Evolutionary conservation across 2,113 vertebrate species (phyloP), one percentile per base, ranked within the genome.

Genomic region (Scatophagus argus): DNA sequence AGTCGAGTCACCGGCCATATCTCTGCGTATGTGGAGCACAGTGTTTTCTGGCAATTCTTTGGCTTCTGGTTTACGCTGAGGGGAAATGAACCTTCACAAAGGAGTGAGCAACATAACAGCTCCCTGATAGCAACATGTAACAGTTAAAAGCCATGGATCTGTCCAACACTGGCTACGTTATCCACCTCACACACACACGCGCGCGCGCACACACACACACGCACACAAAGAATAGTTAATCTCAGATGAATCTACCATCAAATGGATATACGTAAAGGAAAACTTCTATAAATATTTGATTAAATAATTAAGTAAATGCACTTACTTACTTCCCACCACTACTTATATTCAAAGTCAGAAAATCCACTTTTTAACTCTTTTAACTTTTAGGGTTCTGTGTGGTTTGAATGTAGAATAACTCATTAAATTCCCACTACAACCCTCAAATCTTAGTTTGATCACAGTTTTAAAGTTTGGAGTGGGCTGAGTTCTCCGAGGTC

Each of bases 341-440:
- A 11, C 12, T 39, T 19, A 11, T 2, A 29, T 29, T 60, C 21
- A 25, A 29, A 41, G 23, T 29, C 8, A 29, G 29, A 0, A 46
- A 6, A 44, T 29, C 2, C 1, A 41, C 1, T 34, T 34, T 34
- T 34, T 9, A 56, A 21, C 25, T 19, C 13, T 19, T n/a, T 16
- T n/a, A 8, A 16, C 10, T 14, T 31, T 29, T 19, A 1, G 23
- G 25, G 16, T 43, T 29, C 6, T 55, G 46, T 52, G 38, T 23
- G 39, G 27, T 56, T 8, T 19, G 31, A 81, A 66, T 80, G 27
- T 6, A 61, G 56, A 58, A 65, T 2, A 8, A 43, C 68, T 80
- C 65, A 78, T 80, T 68, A 66, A 64, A 85, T 83, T 81, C 73
- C 52, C 69, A 46, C 25, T 76, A 39, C 13, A 63, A 71, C 38